phyloP scores from a whole-genome alignment of 2,797 vertebrate genomes.

The Mormyrus proboscirostris region DNA sequence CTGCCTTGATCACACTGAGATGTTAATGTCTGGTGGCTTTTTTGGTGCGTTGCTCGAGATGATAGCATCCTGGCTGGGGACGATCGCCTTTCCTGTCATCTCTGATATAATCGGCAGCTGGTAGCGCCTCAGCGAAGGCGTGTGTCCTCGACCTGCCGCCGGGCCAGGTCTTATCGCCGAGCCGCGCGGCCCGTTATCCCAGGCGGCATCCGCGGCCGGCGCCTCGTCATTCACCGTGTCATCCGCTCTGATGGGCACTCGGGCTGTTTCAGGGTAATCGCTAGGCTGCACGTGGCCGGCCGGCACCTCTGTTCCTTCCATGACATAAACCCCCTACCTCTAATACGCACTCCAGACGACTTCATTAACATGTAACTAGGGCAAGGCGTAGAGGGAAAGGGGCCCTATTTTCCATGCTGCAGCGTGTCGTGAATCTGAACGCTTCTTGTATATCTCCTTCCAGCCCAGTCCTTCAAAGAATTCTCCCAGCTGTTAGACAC shows the following conservation, averaged over 20 bases:
- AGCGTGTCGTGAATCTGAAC: background rate
- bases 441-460: conserved; percentile 32
- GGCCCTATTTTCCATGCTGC: background rate
- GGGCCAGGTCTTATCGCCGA: background rate
- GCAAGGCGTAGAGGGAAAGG: background rate
- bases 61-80: conserved; percentile 41
- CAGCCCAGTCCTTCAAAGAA: conserved; percentile 93
- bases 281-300: background rate
- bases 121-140: background rate
- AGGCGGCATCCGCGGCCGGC: no score
- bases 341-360: background rate
- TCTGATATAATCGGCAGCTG: conserved; percentile 49
- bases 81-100: conserved; percentile 42
- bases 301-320: background rate
- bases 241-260: background rate
- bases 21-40: background rate
- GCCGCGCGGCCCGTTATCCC: background rate
- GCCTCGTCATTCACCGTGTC: background rate
- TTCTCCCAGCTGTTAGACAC: conserved; percentile 92
- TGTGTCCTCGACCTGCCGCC: background rate
- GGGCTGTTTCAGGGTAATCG: background rate
- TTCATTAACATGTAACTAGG: conserved; percentile 4
- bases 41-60: conserved; percentile 44
- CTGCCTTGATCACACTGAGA: background rate
- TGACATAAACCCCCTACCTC: background rate